These are phyloP conservation scores for Mormoops blainvillei DNA, from an alignment of 2,113 vertebrate species.

Conservation along the genomic window DNA sequence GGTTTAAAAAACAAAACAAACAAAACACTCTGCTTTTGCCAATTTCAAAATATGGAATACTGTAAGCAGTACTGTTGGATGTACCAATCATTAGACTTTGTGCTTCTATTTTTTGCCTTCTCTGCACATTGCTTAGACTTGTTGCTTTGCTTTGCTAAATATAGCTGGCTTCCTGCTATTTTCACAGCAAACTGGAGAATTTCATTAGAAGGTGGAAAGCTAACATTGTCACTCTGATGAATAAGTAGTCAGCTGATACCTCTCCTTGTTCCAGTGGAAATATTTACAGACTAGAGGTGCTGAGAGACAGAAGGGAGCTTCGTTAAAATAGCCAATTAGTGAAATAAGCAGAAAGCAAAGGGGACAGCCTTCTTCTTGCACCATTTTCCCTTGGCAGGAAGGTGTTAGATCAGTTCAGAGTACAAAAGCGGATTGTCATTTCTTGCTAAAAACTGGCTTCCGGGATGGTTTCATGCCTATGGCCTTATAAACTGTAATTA, in stretches of 20 bases:
- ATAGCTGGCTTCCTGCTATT: constrained; percentile 60
- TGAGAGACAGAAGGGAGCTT: constrained; percentile 27
- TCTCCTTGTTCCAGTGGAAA: constrained; percentile 64
- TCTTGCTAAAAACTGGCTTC: neutral
- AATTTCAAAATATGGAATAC: constrained; percentile 46
- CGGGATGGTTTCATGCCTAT: neutral
- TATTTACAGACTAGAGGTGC: constrained; percentile 32
- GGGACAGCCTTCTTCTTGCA: neutral
- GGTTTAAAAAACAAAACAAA: neutral
- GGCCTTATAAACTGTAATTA: neutral
- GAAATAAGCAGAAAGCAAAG: neutral
- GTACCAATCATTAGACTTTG: constrained; percentile 34
- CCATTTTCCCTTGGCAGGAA: neutral
- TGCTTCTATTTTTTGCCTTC: constrained; percentile 48
- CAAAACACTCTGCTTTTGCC: neutral
- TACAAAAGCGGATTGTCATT: neutral
- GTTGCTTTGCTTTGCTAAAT: constrained; percentile 67
- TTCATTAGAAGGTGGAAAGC: constrained; percentile 72
- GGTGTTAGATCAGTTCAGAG: neutral
- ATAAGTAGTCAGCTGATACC: constrained; percentile 64
- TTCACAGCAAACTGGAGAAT: constrained; percentile 66
- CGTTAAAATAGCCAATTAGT: constrained; percentile 28
- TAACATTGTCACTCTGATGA: constrained; percentile 59
- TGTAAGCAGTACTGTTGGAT: neutral
- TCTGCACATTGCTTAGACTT: neutral